Evolutionary conservation across 1,140 invertebrate genomes (phyloP), one percentile per base, ranked within the genome.

Genomic region (Listronotus oregonensis): DNA sequence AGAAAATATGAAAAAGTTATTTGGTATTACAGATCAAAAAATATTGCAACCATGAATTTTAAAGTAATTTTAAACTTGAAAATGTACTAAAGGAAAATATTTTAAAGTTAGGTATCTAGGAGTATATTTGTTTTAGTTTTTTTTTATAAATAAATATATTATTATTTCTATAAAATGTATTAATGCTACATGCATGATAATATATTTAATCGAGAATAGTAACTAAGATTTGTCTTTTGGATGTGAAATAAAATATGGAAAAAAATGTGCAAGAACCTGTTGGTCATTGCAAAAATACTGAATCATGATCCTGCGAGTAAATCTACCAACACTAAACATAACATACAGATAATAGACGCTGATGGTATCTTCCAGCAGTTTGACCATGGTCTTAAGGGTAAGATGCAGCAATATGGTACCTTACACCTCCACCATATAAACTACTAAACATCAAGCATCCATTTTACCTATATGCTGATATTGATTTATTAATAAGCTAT

Each of bases 311-410:
- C 93, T 3, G n/a, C 91, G 3, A 91, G 92, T 14, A 86, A 92
- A 0, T 94, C 92, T 1, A 88, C 87, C 0, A 87, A 87, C 77
- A 91, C 91, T 18, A 71, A 95, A n/a, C 89, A 91, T 78, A 90
- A 85, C 66, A 84, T n/a, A n/a, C n/a, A n/a, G 82, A 85, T 85
- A 80, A 85, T 89, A n/a, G 73, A 76, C 56, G 72, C 77, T 42
- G 81, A 78, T 34, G 86, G 89, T 5, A 80, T 80, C 60, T 90
- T n/a, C 66, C 81, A 85, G 68, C 80, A 83, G 43, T 92, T 84
- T 64, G 89, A 92, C 73, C 91, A 87, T 71, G 90, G 89, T 0
- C 14, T 32, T 1, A 67, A 78, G 6, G 82, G 79, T 21, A 89
- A 89, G 75, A 59, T 81, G n/a, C 70, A 74, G 59, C 68, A 81